Base-by-base conservation (phyloP, 2,113 vertebrate genomes). In the Laterallus jamaicensis region DNA sequence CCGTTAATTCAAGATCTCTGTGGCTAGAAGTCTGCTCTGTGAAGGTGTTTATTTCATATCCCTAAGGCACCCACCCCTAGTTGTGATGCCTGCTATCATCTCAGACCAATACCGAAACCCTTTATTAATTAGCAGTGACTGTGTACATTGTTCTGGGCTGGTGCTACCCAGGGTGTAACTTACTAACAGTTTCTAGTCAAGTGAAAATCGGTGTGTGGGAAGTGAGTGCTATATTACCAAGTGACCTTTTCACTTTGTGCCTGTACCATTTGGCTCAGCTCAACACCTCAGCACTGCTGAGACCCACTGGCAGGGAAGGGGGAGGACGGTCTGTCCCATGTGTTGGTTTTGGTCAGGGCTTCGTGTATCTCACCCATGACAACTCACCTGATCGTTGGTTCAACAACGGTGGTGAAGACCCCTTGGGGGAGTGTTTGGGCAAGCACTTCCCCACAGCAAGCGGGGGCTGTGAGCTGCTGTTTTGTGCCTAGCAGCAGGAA, bases 121-220 rank as follows among this genome's bases (percentile, higher is more conserved):
- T 7, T 37, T 62, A 70, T 80, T 94, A 91, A 86, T 88, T 66
- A 59, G 90, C 32, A 82, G 54, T 47, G 28, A 54, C 54, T 26
- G 3, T 4, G 5, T 52, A 81, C 42, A 8, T 29, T 14, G 26
- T 55, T 87, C 85, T 55, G 68, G 56, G 82, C 68, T 71, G 80
- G 31, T 86, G 83, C 25, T 86, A 73, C 49, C 75, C 70, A 22
- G 66, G 35, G 35, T 88, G 54, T 58, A 73, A 89, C 47, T 86
- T 40, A 76, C 76, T 56, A 92, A 37, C 93, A 73, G 93, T 90
- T 94, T 92, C 88, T 88, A 92, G n/a, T 60, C 37, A 50, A 82
- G 88, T 56, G 78, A 68, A 70, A 93, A 93, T 66, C 22, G 0
- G 21, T 52, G 76, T 42, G 92, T 94, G 92, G 88, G 76, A 95